A percentile compares a stretch with the other conserved stretches of the same genome.
phyloP scores from a whole-genome alignment of 2,888 invertebrate species.

The Eubasilissa splendida region DNA sequence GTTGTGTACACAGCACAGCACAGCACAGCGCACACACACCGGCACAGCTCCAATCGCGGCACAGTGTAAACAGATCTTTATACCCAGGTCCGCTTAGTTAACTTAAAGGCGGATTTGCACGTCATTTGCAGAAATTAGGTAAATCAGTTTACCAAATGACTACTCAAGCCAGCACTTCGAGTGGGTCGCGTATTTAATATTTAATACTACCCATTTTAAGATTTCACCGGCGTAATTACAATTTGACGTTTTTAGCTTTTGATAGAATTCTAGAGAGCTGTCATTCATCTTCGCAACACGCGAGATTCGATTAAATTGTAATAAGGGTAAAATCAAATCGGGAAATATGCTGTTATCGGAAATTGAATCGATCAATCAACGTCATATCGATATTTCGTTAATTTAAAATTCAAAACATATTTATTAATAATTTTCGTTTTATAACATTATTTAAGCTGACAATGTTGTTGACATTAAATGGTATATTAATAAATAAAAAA shows the following conservation, averaged over 20 bases:
- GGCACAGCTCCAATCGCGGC: neutral
- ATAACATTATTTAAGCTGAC: no score
- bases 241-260: conserved; percentile 37
- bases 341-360: conserved; percentile 17
- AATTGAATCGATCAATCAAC: conserved; percentile 27
- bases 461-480: no score
- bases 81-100: conserved; percentile 12
- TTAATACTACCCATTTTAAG: conserved; percentile 1
- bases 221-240: conserved; percentile 37
- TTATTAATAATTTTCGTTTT: no score
- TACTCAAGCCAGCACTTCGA: conserved; percentile 30
- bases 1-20: neutral
- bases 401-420: conserved; percentile 2
- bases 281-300: conserved; percentile 26
- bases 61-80: conserved; percentile 43
- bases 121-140: conserved; percentile 59
- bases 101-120: conserved; percentile 53
- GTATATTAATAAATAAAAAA: no score
- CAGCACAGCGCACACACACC: neutral
- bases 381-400: conserved; percentile 1
- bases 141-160: conserved; percentile 56
- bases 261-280: conserved; percentile 20
- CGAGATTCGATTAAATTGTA: conserved; percentile 29
- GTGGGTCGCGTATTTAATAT: conserved; percentile 41
- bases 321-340: conserved; percentile 23